Conservation (phyloP, 2,113 vertebrate species). For the Colinus virginianus region DNA sequence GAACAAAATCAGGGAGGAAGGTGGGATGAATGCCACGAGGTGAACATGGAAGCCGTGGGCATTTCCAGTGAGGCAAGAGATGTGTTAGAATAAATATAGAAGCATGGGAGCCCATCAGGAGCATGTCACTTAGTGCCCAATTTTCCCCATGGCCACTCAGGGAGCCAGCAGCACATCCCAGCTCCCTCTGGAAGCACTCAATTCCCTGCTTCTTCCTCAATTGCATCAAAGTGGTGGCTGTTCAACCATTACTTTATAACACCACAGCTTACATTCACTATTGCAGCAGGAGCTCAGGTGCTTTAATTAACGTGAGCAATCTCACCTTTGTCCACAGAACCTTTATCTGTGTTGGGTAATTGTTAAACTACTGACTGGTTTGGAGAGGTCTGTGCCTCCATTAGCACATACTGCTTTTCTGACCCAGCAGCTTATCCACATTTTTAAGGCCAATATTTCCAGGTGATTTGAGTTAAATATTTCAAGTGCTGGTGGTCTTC, state of each 20-base stretch:
- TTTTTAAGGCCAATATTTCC: slow-evolving; percentile 17
- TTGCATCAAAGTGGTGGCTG: not conserved
- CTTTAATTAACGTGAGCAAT: slow-evolving; percentile 67
- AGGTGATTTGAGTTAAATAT: slow-evolving; percentile 41
- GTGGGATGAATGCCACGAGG: rapidly evolving
- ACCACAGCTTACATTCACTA: not conserved
- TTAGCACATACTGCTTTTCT: slow-evolving; percentile 17
- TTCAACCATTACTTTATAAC: not conserved
- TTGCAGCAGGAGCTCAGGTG: slow-evolving; percentile 37
- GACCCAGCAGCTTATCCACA: not conserved
- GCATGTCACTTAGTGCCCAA: rapidly evolving
- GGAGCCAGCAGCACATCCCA: rapidly evolving
- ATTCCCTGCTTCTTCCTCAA: slow-evolving; percentile 4
- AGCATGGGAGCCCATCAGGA: not conserved
- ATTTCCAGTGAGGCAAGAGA: not conserved
- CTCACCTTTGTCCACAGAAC: slow-evolving; percentile 53
- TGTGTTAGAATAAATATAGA: not conserved
- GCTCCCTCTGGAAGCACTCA: not conserved
- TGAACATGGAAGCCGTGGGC: rapidly evolving
- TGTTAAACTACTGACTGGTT: slow-evolving; percentile 52
- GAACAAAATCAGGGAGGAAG: not conserved
- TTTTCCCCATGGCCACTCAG: not conserved
- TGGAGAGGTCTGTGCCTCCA: slow-evolving; percentile 9
- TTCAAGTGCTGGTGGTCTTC: not conserved
- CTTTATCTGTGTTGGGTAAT: slow-evolving; percentile 43